phyloP scores from a whole-genome alignment of 2,888 invertebrate species.

The Sepiola atlantica region DNA sequence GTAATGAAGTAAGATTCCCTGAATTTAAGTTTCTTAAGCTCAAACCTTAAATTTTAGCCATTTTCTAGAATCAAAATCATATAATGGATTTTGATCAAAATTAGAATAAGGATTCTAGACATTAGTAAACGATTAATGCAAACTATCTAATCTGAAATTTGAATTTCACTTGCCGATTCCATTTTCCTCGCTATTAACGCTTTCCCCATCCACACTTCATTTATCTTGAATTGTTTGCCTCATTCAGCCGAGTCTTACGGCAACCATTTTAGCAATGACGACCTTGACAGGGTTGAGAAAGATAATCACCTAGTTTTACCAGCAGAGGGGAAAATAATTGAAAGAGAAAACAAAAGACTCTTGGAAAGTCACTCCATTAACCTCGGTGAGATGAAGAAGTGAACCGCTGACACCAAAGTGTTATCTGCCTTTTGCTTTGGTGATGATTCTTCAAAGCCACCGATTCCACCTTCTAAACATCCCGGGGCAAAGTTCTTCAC shows the following conservation, averaged over 20 bases:
- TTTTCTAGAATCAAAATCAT: too few relatives aligned
- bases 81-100: too few relatives aligned
- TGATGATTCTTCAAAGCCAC: neutral
- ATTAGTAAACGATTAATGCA: too few relatives aligned
- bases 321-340: neutral
- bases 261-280: neutral
- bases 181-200: too few relatives aligned
- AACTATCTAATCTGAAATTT: too few relatives aligned
- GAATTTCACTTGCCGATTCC: too few relatives aligned
- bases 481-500: neutral
- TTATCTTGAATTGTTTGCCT: neutral
- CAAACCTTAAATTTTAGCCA: too few relatives aligned
- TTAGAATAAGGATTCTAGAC: too few relatives aligned
- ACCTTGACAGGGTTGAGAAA: neutral
- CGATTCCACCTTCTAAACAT: neutral
- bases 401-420: neutral
- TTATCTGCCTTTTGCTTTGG: neutral
- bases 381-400: neutral
- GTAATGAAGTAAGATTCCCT: too few relatives aligned
- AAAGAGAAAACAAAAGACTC: neutral
- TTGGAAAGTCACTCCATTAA: neutral
- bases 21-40: too few relatives aligned
- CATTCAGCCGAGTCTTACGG: neutral
- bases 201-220: too few relatives aligned
- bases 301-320: neutral